phyloP scores from a whole-genome alignment of 1,140 invertebrate genomes.

The Orchesella cincta region DNA sequence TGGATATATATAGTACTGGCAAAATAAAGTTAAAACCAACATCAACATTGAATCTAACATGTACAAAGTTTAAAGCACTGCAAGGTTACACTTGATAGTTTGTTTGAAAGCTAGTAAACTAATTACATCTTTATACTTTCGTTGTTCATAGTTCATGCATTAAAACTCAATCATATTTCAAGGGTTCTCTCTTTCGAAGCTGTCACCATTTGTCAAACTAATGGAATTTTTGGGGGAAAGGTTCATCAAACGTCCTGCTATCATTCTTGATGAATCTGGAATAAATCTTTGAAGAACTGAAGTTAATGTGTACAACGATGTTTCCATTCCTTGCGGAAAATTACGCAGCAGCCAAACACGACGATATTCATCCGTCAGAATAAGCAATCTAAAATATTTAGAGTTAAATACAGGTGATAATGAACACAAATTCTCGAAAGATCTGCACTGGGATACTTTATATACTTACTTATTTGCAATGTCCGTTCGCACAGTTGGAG shows the following conservation, averaged over 20 bases:
- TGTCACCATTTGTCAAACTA: neutral
- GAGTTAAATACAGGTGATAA: slow-evolving; percentile 8
- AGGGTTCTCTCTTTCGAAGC: slow-evolving; percentile 5
- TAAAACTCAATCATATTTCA: too few species aligned
- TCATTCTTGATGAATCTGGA: slow-evolving; percentile 54
- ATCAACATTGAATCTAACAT: too few species aligned
- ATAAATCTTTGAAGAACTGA: slow-evolving; percentile 62
- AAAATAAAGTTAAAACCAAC: too few species aligned
- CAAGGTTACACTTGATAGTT: too few species aligned
- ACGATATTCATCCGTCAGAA: slow-evolving; percentile 64
- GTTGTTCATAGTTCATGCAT: too few species aligned
- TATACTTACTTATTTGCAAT: slow-evolving; percentile 65
- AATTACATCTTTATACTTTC: too few species aligned
- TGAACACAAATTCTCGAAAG: neutral
- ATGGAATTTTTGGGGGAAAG: slow-evolving; percentile 19
- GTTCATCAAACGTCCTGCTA: slow-evolving; percentile 43
- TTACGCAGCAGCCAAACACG: slow-evolving; percentile 63
- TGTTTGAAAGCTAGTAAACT: too few species aligned
- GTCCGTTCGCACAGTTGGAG: slow-evolving; percentile 66
- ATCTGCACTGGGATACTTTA: slow-evolving; percentile 20
- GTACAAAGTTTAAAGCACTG: too few species aligned
- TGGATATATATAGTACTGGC: too few species aligned
- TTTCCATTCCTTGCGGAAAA: slow-evolving; percentile 62
- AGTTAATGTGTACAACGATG: slow-evolving; percentile 61
- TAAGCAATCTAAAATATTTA: slow-evolving; percentile 57